Percentiles rank a stretch among this genome's conserved stretches.
Evolutionary conservation across 2,888 invertebrate species (phyloP).

Genomic region (Microdon myrmicae): DNA sequence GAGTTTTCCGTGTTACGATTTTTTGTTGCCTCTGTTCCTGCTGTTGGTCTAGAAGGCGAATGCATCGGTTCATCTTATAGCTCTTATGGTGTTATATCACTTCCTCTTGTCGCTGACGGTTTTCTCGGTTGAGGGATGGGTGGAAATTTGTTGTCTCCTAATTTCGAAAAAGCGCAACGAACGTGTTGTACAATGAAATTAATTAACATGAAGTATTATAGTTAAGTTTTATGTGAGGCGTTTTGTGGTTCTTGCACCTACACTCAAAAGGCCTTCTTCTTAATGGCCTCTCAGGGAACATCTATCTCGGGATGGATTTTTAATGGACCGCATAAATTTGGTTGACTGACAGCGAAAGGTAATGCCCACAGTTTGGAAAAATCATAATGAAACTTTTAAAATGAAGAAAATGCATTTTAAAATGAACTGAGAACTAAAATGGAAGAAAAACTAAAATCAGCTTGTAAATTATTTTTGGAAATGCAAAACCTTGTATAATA

Average conservation of each 20-base stretch:
- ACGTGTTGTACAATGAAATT: slow-evolving; percentile 39
- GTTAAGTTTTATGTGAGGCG: slow-evolving; percentile 29
- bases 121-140: neutral
- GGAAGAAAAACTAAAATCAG: too few species aligned
- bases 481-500: too few species aligned
- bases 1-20: slow-evolving; percentile 40
- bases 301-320: slow-evolving; percentile 19
- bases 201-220: slow-evolving; percentile 31
- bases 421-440: too few species aligned
- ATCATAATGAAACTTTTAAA: too few species aligned
- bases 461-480: too few species aligned
- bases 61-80: slow-evolving; percentile 40
- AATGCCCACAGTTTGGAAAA: too few species aligned
- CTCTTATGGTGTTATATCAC: slow-evolving; percentile 53
- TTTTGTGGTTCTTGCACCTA: slow-evolving; percentile 36
- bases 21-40: slow-evolving; percentile 40
- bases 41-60: slow-evolving; percentile 32
- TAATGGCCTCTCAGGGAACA: slow-evolving; percentile 10
- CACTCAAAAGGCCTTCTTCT: slow-evolving; percentile 12
- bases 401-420: too few species aligned
- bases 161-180: slow-evolving; percentile 36
- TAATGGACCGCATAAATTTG: slow-evolving; percentile 25
- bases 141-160: slow-evolving; percentile 25
- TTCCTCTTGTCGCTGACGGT: slow-evolving; percentile 23
- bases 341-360: slow-evolving; percentile 10